Evolutionary conservation across 2,797 vertebrate genomes (phyloP).

Genomic region (Lemur catta): DNA sequence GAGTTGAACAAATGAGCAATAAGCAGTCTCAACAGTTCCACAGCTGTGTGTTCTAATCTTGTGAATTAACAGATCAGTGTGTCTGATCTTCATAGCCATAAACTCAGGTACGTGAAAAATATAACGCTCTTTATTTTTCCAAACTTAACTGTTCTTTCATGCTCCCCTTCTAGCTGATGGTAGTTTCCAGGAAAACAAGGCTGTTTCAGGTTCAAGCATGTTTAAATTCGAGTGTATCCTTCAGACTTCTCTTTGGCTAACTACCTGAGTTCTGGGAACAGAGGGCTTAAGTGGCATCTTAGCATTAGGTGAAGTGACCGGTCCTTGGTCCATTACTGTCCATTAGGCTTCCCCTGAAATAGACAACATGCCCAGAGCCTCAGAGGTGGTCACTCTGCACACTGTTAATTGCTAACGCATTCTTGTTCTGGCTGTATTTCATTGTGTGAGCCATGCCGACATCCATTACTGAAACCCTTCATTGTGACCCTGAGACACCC

Average conservation of each 20-base stretch:
- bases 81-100: not conserved
- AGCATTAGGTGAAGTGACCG: not conserved
- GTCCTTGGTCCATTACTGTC: not conserved
- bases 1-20: not conserved
- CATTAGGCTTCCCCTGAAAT: not conserved
- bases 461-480: not conserved
- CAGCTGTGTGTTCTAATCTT: not conserved
- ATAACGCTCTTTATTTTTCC: not conserved
- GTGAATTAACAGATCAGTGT: not conserved
- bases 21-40: not conserved
- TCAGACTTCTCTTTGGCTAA: not conserved
- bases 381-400: not conserved
- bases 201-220: not conserved
- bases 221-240: not conserved
- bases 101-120: not conserved
- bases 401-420: not conserved
- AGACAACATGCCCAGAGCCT: not conserved
- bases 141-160: not conserved
- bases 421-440: not conserved
- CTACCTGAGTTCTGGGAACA: not conserved
- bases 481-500: not conserved
- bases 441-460: not conserved
- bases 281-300: accelerated
- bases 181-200: not conserved
- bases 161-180: not conserved